Evolutionary conservation across 1,140 invertebrate genomes (phyloP).

Genomic region (Antheraea mylitta): DNA sequence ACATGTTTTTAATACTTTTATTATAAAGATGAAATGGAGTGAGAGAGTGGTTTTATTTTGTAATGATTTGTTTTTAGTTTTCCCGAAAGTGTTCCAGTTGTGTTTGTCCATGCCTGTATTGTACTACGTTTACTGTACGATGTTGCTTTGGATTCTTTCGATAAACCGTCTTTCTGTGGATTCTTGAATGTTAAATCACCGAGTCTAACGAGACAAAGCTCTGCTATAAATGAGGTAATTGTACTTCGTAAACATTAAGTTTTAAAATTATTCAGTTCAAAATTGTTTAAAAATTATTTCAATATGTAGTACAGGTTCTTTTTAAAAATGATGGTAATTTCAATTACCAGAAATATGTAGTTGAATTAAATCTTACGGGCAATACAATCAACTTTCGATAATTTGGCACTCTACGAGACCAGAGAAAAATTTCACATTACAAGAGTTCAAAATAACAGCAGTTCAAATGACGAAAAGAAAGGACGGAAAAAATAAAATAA

Average conservation of each 20-base stretch:
- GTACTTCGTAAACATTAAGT: neutral
- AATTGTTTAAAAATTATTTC: too few relatives aligned
- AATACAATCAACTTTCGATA: too few relatives aligned
- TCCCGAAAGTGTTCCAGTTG: conserved; percentile 82
- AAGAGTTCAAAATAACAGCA: too few relatives aligned
- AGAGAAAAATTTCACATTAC: too few relatives aligned
- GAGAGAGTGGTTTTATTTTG: neutral
- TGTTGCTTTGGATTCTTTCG: conserved; percentile 94
- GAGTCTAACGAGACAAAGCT: conserved; percentile 74
- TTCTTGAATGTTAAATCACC: conserved; percentile 84
- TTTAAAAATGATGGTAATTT: too few relatives aligned
- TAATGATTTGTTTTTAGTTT: conserved; percentile 70
- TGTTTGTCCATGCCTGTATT: conserved; percentile 87
- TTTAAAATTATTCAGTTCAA: too few relatives aligned
- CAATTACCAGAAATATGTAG: too few relatives aligned
- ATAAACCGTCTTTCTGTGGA: conserved; percentile 87
- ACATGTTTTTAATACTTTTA: neutral
- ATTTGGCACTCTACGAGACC: too few relatives aligned
- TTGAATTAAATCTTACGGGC: too few relatives aligned
- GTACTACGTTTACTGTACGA: conserved; percentile 93
- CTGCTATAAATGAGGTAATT: conserved; percentile 79
- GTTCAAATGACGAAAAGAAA: too few relatives aligned
- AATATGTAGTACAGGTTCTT: too few relatives aligned
- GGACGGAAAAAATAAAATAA: too few relatives aligned
- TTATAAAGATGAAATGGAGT: neutral